Evolutionary conservation across 2,113 vertebrate genomes (phyloP), one percentile per base, ranked within the genome.

Genomic region (Microcebus murinus): DNA sequence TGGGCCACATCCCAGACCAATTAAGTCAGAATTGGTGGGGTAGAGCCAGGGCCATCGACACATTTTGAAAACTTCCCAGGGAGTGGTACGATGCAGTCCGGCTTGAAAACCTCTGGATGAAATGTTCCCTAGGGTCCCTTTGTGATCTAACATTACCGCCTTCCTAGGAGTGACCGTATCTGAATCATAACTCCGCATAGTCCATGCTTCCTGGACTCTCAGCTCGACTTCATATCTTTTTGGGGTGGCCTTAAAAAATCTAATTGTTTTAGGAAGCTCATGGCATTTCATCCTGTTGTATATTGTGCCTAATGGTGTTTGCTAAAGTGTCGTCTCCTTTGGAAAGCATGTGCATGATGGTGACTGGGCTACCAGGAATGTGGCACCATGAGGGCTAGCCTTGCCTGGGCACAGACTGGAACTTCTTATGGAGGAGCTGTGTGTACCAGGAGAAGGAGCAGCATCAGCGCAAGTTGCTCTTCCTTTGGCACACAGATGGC

Each of bases 271-370:
- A 0, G 0, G 82, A 89, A 86, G 65, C 73, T 31, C 34, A 2
- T 31, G 34, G 25, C 48, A 34, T 52, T 59, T 67, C 63, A 45
- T 31, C 29, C 31, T 82, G 0, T 45, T 34, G 70, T 23, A 8
- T 36, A 13, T 8, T 10, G 74, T 68, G n/a, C 39, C 2, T 14
- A 27, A 63, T 65, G 18, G 10, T 65, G 34, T 59, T 55, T 34
- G 11, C 48, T 14, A 2, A 42, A 42, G 10, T 6, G 6, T 45
- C 7, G 13, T 39, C 25, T 83, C 84, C 65, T 71, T 59, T 6
- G 13, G 65, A 79, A 70, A 68, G 29, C 20, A 4, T 3, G 68
- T 17, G 50, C 39, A 67, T 3, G 0, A 0, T 0, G 3, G 45
- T 18, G 42, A 61, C 21, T 2, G 10, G 61, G 23, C 67, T 67